Conservation (phyloP, 2,888 invertebrate species). For the Himalopsyche tibetana region DNA sequence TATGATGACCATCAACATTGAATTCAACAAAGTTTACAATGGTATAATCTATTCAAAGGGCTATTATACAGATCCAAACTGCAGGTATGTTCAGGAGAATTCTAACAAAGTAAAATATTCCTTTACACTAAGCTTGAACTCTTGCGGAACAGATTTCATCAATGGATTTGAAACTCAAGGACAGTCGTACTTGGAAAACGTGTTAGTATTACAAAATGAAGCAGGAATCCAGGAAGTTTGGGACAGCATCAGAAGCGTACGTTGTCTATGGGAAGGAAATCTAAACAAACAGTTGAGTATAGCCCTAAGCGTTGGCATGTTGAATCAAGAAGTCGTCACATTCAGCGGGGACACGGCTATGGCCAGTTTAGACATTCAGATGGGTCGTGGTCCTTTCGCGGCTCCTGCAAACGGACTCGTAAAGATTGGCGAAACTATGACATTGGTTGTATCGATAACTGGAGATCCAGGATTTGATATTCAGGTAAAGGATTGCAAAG, state of each 20-base stretch:
- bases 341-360: constrained; percentile 91
- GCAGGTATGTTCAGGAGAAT: constrained; percentile 85
- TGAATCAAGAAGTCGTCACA: constrained; percentile 87
- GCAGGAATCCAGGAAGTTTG: constrained; percentile 86
- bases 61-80: constrained; percentile 81
- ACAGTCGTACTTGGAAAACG: constrained; percentile 87
- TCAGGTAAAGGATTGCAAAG: constrained; percentile 86
- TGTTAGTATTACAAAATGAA: constrained; percentile 87
- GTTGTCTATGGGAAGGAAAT: constrained; percentile 90
- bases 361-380: constrained; percentile 86
- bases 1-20: constrained; percentile 88
- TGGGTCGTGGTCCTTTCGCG: constrained; percentile 87
- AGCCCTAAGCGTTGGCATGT: constrained; percentile 86
- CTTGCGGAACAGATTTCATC: constrained; percentile 87
- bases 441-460: constrained; percentile 86
- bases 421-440: constrained; percentile 89
- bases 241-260: constrained; percentile 86
- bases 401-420: constrained; percentile 86
- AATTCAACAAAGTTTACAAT: constrained; percentile 86
- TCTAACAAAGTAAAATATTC: constrained; percentile 83
- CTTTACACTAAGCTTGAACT: constrained; percentile 85
- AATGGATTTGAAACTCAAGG: constrained; percentile 86
- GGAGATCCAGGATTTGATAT: constrained; percentile 89
- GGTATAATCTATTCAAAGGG: constrained; percentile 90
- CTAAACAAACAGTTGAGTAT: constrained; percentile 85